Evolutionary conservation across 2,888 invertebrate genomes (phyloP), one percentile per base, ranked within the genome.

Genomic region (Dasypogon diadema): DNA sequence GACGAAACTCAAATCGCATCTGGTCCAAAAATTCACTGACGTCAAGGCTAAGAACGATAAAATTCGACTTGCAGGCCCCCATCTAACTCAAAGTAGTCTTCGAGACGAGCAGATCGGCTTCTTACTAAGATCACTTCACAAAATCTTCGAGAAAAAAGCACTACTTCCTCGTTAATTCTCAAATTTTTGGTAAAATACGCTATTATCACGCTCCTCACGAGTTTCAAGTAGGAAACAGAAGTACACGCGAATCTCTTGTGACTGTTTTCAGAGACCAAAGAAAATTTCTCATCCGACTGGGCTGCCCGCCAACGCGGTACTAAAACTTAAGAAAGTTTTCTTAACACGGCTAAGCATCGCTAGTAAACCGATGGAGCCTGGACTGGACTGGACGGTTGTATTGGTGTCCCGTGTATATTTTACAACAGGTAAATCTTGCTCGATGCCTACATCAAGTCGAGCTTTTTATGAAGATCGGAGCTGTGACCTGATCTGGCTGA

Each of bases 301-400:
- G 78, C 74, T 78, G 78, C 79, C 78, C 79, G 78, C 78, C 79
- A 79, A 79, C 79, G 78, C 78, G 76, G 77, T 70, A 79, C 79
- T 79, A 74, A 78, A 78, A 76, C 55, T 60, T 70, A 78, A 73
- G 56, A 63, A 70, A 68, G 24, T 46, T 68, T 22, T 46, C 65
- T 68, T 24, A 6, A 48, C 24, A 46, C 8, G 24, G 18, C 2
- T 48, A 16, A 12, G 22, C 22, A 16, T 58, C 8, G 42, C 42
- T 42, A n/a, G 8, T 42, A 12, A 42, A 42, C 42, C 42, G 42
- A 8, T 12, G n/a, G 8, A 42, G 8, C 42, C n/a, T n/a, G n/a
- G n/a, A n/a, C n/a, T n/a, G n/a, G n/a, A n/a, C n/a, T n/a, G n/a
- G n/a, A n/a, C n/a, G n/a, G 42, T 42, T 0, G 42, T 42, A 12